A percentile compares a stretch with the other conserved stretches of the same genome.
Conservation (phyloP, 1,140 invertebrate genomes). For the Caerostris darwini region DNA sequence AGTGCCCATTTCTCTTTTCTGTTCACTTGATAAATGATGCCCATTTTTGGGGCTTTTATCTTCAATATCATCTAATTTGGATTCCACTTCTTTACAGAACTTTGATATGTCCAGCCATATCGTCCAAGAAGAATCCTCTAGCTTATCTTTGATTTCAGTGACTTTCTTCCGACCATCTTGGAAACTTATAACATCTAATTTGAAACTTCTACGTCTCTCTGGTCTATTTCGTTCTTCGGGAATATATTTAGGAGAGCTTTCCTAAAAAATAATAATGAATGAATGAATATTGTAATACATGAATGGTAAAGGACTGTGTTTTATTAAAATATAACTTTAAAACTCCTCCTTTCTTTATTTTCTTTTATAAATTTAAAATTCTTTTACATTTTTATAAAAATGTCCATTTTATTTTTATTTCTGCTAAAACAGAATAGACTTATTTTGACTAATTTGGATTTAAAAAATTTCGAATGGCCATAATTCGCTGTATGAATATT, state of each 20-base stretch:
- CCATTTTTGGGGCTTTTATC: slow-evolving; percentile 57
- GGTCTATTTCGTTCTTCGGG: slow-evolving; percentile 37
- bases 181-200: slow-evolving; percentile 25
- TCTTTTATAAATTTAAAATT: too few species aligned
- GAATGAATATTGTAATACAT: too few species aligned
- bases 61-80: slow-evolving; percentile 63
- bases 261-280: slow-evolving; percentile 1
- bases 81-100: slow-evolving; percentile 75
- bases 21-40: slow-evolving; percentile 46
- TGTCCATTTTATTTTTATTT: too few species aligned
- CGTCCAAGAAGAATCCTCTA: slow-evolving; percentile 70
- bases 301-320: too few species aligned
- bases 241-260: slow-evolving; percentile 24
- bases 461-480: too few species aligned
- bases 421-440: too few species aligned
- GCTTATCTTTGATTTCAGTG: slow-evolving; percentile 64
- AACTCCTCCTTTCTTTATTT: too few species aligned
- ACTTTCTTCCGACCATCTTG: slow-evolving; percentile 62
- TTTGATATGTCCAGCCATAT: slow-evolving; percentile 75
- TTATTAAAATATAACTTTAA: too few species aligned
- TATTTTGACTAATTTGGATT: too few species aligned
- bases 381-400: too few species aligned
- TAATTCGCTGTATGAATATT: too few species aligned
- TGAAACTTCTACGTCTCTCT: slow-evolving; percentile 54
- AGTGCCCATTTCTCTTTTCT: slow-evolving; percentile 64